phyloP scores from a whole-genome alignment of 2,797 vertebrate species.

The Trematomus bernacchii region DNA sequence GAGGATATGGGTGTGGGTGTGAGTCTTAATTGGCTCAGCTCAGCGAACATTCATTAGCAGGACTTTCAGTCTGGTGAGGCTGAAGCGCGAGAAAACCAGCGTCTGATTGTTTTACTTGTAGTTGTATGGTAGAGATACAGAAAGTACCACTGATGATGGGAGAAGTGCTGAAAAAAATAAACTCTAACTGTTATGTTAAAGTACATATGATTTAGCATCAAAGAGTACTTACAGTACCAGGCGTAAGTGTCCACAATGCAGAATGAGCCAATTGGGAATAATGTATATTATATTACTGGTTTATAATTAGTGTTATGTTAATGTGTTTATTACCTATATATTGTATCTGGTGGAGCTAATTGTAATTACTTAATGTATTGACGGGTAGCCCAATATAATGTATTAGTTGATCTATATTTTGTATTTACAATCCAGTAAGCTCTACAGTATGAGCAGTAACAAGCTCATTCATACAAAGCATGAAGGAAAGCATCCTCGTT shows the following conservation, averaged over 20 bases:
- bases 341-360: background rate
- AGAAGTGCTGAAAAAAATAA: background rate
- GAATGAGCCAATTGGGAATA: background rate
- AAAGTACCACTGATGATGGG: background rate
- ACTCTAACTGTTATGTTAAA: no score
- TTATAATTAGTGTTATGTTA: background rate
- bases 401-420: no score
- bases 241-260: no score
- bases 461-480: no score
- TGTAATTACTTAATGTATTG: background rate
- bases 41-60: slow-evolving; percentile 37
- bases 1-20: slow-evolving; percentile 11
- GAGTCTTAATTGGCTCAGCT: slow-evolving; percentile 37
- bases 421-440: no score
- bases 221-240: no score
- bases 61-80: slow-evolving; percentile 35
- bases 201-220: background rate
- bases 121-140: background rate
- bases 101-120: slow-evolving; percentile 35
- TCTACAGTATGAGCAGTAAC: no score
- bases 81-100: slow-evolving; percentile 12
- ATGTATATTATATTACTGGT: background rate
- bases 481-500: no score
- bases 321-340: background rate
- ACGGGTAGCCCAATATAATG: no score